Conservation (phyloP, 2,888 invertebrate genomes). For the Terebella lapidaria region DNA sequence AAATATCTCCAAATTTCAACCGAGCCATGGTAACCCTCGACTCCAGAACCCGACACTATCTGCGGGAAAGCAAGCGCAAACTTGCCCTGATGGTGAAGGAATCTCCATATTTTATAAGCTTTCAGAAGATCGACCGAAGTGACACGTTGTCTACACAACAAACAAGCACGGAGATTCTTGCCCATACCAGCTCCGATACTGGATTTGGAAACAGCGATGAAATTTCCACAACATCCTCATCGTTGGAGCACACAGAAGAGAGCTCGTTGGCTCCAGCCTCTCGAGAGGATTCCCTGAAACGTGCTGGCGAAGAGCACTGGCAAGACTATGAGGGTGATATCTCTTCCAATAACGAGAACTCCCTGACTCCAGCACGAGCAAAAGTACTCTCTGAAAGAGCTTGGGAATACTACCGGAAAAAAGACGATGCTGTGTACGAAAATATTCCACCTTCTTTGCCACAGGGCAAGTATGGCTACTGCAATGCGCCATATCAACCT, state of each 20-base stretch:
- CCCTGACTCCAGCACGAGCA: conserved; percentile 6
- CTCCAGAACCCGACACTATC: not conserved
- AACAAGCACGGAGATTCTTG: not conserved
- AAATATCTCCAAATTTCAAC: not conserved
- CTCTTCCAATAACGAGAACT: conserved; percentile 14
- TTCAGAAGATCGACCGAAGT: not conserved
- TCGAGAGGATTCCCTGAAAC: not conserved
- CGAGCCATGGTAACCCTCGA: not conserved
- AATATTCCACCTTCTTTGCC: not conserved
- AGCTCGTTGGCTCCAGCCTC: not conserved
- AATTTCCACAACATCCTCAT: not conserved
- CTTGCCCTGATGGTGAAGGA: not conserved
- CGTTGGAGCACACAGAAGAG: not conserved
- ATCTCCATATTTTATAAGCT: not conserved
- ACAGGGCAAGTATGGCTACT: not conserved
- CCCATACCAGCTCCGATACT: not conserved
- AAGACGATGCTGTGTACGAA: not conserved
- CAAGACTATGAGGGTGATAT: conserved; percentile 17
- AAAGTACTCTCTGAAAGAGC: not conserved
- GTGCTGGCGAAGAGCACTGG: conserved; percentile 3
- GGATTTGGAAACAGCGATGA: not conserved
- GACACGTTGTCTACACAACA: not conserved
- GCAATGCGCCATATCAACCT: not conserved
- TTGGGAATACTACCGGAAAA: not conserved
- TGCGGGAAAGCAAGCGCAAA: conserved; percentile 1